Base-by-base conservation (phyloP, 2,888 invertebrate genomes). In the Drosophila anomalata region DNA sequence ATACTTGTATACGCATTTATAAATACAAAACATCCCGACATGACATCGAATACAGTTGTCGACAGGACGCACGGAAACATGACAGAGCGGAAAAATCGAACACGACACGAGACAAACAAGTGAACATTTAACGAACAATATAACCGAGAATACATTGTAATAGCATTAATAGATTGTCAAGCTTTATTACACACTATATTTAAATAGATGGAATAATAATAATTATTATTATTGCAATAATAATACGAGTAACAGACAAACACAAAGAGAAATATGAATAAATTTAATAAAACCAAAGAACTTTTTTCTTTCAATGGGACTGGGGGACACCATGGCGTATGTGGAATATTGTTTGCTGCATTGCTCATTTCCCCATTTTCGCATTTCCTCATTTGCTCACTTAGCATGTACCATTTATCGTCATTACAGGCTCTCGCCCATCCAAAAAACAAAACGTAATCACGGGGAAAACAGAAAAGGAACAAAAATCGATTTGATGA, bases 81-180 rank as follows among this genome's bases (percentile, higher is more conserved):
- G 61, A 63, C 61, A 33, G 41, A 62, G 63, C 56, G 68, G 65
- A 68, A 65, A 67, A 46, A 59, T 57, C 58, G 42, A 59, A 59
- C 51, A 51, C 29, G 58, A 57, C 58, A 51, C 20, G 33, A 33
- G 41, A 20, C 50, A 74, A 69, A 73, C 47, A 70, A 59, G 26
- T 50, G 39, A 55, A 60, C 50, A 63, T 68, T 63, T 52, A 56
- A 59, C 78, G 58, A 72, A 74, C 69, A 75, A 59, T 54, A 74
- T 58, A 68, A 58, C 63, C 73, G 54, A 47, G 61, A 68, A 65
- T 54, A 80, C 73, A 81, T 56, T 67, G 85, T 71, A 68, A 86
- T 77, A 77, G 78, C 72, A 82, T 87, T 88, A 82, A 81, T 84
- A 88, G 81, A 84, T 84, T 88, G 87, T 88, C 88, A 87, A 84